Evolutionary conservation across 2,797 vertebrate genomes (phyloP), one percentile per base, ranked within the genome.

Genomic region (Lepilemur ruficaudatus): DNA sequence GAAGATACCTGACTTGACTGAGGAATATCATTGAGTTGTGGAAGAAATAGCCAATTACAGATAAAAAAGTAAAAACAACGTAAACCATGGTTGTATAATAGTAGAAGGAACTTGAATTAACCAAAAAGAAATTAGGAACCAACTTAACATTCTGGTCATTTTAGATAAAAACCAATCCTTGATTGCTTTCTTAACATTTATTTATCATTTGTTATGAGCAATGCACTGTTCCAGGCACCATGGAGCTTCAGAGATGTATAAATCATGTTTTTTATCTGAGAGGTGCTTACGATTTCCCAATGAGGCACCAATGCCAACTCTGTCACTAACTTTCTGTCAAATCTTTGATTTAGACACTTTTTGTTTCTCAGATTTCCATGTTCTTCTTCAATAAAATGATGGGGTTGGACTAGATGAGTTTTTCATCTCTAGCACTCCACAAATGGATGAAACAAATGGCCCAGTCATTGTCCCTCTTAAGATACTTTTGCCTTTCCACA

Each of bases 381-480:
- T 69, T 95, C 46, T 79, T 89, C 38, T 79, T 89, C 38, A 55
- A 11, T 28, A 72, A 90, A 95, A 88, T 72, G 22, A 83, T 50
- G 25, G 23, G 8, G 32, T 35, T 89, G 18, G 11, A 38, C 13
- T 43, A 50, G 18, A 67, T 75, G 41, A 91, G 23, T 1, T 78
- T 79, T 55, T 89, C 15, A 48, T 59, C 15, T 46, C 38, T 41
- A 78, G 57, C 5, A 75, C 41, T 86, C 5, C n/a, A 83, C n/a
- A 93, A 69, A 7, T 89, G 91, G 57, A 75, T 95, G 78, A 70
- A 69, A 79, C 23, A 95, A 95, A 91, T 38, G 20, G 3, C 55
- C 46, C 23, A 92, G 13, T 92, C 43, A 83, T 93, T 91, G 91
- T 81, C 89, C 28, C 82, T 91, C 85, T 94, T 89, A 93, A 95